Base-by-base conservation (phyloP, 2,888 invertebrate genomes). In the Polylopha cassiicola region DNA sequence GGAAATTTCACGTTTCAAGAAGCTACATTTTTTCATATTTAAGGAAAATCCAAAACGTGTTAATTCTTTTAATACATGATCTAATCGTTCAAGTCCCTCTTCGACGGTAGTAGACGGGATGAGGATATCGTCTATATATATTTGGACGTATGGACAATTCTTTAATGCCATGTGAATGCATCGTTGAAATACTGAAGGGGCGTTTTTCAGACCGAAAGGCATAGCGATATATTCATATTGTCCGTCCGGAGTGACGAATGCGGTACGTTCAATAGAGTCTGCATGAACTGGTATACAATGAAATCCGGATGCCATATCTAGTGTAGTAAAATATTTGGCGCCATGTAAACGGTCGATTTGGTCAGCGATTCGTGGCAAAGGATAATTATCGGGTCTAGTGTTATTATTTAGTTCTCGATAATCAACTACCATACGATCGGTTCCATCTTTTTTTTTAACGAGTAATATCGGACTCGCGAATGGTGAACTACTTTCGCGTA, bases 151-250 rank as follows among this genome's bases (percentile, higher is more conserved):
- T 7, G 47, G 9, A 1, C 33, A 20, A 0, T 37, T 18, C 31
- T 46, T 18, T 18, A 60, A 55, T 9, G 64, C 53, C n/a, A 34
- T 43, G 22, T 45, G 58, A 1, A 71, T 56, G 28, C 46, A 56
- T 6, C 65, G 31, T 33, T 62, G 61, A 38, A 67, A 73, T 3
- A 64, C 61, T 0, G 64, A 53, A 6, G 70, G 69, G 2, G 55
- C 51, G 36, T 50, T 46, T 9, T 36, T 23, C 5, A 51, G 21
- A 1, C 44, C 47, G 23, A 46, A 46, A 3, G 48, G 47, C 47
- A 50, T 50, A 2, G 46, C 37, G 1, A 44, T 31, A 32, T 42
- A 50, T 22, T 48, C 46, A 24, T 39, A 48, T 8, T 46, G 48
- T 4, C 48, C 46, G 7, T 46, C 46, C 5, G 46, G 46, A 1